These are phyloP conservation scores for Macrostomum lignano DNA, from an alignment of 1,140 invertebrate species.

Conservation along the genomic window DNA sequence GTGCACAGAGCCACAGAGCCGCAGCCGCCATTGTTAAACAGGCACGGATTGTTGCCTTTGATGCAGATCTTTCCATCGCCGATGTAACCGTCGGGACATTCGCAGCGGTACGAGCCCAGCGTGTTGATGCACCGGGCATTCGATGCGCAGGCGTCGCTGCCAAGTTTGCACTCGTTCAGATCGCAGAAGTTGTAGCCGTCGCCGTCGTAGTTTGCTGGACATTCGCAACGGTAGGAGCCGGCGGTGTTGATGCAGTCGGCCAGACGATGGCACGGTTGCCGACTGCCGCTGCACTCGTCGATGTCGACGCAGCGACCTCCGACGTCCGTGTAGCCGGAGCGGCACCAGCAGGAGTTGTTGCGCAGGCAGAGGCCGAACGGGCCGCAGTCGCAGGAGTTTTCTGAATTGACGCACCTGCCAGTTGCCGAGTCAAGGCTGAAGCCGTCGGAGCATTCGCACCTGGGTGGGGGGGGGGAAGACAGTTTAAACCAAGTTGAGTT, in stretches of 20 bases:
- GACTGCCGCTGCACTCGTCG: not conserved
- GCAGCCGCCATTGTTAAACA: no score
- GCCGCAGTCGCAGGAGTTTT: not conserved
- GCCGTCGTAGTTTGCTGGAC: conserved; percentile 2
- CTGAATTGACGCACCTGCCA: no score
- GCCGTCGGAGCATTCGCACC: no score
- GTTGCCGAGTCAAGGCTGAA: no score
- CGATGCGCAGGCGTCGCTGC: no score
- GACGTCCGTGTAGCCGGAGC: not conserved
- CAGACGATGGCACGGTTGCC: conserved; percentile 3
- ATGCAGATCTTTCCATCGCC: conserved; percentile 11
- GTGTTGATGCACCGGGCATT: conserved; percentile 14
- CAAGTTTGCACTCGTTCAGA: no score
- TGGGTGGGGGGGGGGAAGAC: no score
- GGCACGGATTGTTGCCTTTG: no score
- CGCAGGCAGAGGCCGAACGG: not conserved
- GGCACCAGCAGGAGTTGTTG: not conserved
- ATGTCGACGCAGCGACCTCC: no score
- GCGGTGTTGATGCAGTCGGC: conserved; percentile 7
- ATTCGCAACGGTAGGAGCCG: conserved; percentile 7
- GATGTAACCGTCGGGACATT: conserved; percentile 15
- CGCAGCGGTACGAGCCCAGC: conserved; percentile 18
- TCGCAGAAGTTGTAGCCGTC: not conserved
- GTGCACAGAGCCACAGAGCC: conserved; percentile 46
- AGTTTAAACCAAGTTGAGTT: no score